A percentile compares a stretch with the other conserved stretches of the same genome.
Evolutionary conservation across 2,113 vertebrate species (phyloP).

Genomic region (Erpornis zantholeuca): DNA sequence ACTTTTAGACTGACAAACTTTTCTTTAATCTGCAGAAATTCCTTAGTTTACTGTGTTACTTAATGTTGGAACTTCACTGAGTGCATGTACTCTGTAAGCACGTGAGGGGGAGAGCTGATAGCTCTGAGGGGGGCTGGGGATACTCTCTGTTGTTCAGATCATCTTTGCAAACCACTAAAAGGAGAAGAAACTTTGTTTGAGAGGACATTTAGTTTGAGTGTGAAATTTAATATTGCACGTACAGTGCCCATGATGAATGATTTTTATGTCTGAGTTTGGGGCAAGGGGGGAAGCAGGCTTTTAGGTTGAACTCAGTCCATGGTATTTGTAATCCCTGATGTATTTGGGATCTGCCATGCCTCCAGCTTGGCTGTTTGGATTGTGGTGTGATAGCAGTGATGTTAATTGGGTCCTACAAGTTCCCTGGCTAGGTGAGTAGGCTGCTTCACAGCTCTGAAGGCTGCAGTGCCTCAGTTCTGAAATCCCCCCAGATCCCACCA

Average conservation of each 20-base stretch:
- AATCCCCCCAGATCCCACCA: not conserved
- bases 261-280: not conserved
- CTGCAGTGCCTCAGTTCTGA: not conserved
- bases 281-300: not conserved
- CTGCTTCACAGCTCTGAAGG: not conserved
- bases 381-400: not conserved
- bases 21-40: not conserved
- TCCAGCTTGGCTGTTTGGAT: not conserved
- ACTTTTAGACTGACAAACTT: not conserved
- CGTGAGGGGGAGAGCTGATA: fast-evolving
- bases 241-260: not conserved
- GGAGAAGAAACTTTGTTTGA: not conserved
- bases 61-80: not conserved
- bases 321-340: not conserved
- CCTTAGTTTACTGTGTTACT: not conserved
- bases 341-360: not conserved
- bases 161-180: not conserved
- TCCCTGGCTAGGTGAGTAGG: not conserved
- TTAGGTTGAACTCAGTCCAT: not conserved
- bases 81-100: not conserved
- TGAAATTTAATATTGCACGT: fast-evolving
- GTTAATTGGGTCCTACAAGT: not conserved
- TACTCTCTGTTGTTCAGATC: not conserved
- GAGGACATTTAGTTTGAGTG: not conserved
- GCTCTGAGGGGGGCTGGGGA: not conserved